Base-by-base conservation (phyloP, 2,113 vertebrate species). In the Perca flavescens region DNA sequence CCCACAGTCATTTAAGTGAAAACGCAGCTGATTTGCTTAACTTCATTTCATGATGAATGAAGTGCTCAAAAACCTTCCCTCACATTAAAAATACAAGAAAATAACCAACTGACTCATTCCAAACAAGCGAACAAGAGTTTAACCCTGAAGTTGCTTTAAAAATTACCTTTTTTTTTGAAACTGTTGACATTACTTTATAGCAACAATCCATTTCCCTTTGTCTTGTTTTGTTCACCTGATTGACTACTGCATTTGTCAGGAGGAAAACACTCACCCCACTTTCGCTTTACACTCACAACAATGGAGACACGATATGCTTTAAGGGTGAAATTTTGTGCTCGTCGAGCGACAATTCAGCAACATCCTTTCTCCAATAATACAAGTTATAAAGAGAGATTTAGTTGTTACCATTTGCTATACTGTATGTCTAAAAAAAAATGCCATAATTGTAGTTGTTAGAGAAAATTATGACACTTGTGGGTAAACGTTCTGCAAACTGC, bases 381-480 rank as follows among this genome's bases (percentile, higher is more conserved):
- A 83, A 86, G 82, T 88, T 71, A 79, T 74, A 81, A 91, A 81
- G 76, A 80, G 46, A 83, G 65, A 70, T 80, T 79, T 78, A 88
- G 85, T 80, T 61, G 74, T 83, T 88, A 74, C 88, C 82, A 83
- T 93, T 93, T 89, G 90, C 89, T 92, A 93, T 73, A 86, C 67
- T 75, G 66, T 86, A 72, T 75, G 68, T 87, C 79, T 75, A 70
- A 36, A 54, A 53, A 91, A 91, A 94, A 93, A 92, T 82, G 88
- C 70, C 85, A 86, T 95, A 93, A 95, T 95, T 92, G 90, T 79
- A 68, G 91, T 86, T 85, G 93, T 94, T 95, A 93, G 92, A 90
- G 90, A 15, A 93, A 92, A 92, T 91, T 87, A 94, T 94, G 92
- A 93, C 90, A 89, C 91, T 91, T 93, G 87, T 91, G 89, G 89